Conservation (phyloP, 2,888 invertebrate species). For the Tenthredo notha region DNA sequence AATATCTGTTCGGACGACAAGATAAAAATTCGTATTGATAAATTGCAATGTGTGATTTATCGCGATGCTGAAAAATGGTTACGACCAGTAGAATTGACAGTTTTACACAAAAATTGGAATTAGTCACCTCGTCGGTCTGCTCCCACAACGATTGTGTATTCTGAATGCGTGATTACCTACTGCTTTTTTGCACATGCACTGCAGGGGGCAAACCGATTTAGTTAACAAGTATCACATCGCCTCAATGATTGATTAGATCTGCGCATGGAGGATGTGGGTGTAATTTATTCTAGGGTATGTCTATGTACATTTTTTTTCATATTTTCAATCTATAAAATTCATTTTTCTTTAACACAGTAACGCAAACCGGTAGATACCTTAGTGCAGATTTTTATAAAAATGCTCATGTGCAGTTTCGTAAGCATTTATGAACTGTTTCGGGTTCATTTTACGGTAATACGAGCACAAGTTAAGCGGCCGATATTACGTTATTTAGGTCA, state of each 20-base stretch:
- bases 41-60: neutral
- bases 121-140: neutral
- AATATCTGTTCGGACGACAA: too few species aligned
- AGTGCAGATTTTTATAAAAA: neutral
- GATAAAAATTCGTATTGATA: neutral
- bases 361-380: too few species aligned
- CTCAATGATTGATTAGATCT: slow-evolving; percentile 17
- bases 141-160: neutral
- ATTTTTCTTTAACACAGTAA: neutral
- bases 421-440: slow-evolving; percentile 27
- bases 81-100: neutral
- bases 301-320: neutral
- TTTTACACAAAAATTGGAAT: neutral
- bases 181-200: neutral
- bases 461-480: slow-evolving; percentile 19
- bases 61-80: neutral
- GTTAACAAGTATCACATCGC: neutral
- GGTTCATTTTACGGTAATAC: neutral
- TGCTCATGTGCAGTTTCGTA: neutral
- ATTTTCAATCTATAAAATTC: neutral
- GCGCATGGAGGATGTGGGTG: neutral
- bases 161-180: neutral
- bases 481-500: slow-evolving; percentile 38
- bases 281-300: neutral
- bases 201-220: neutral